Evolutionary conservation across 2,113 vertebrate genomes (phyloP).

Genomic region (Apeltes quadracus): DNA sequence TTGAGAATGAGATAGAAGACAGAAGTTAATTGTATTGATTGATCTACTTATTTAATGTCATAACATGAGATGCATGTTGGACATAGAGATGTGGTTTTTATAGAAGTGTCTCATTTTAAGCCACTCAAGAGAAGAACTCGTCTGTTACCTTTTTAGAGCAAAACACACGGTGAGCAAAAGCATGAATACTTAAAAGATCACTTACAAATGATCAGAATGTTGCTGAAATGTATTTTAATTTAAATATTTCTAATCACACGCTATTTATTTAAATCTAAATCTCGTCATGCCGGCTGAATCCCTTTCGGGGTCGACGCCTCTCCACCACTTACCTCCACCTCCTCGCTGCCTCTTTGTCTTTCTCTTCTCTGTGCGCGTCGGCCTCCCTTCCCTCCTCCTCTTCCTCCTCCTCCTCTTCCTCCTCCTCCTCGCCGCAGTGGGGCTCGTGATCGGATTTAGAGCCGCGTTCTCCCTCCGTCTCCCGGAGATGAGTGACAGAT

Average conservation of each 20-base stretch:
- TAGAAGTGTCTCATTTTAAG: not conserved
- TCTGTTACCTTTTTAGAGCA: too few species aligned
- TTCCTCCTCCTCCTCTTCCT: conserved; percentile 57
- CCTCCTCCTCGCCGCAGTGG: conserved; percentile 47
- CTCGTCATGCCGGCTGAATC: conserved; percentile 50
- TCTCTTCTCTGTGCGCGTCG: conserved; percentile 23
- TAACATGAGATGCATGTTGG: too few species aligned
- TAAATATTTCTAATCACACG: too few species aligned
- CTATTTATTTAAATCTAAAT: conserved; percentile 7
- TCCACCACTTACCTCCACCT: conserved; percentile 58
- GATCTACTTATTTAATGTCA: too few species aligned
- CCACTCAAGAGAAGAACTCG: not conserved
- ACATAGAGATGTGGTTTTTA: too few species aligned
- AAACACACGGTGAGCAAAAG: too few species aligned
- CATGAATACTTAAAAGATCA: not conserved
- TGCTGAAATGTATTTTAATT: not conserved
- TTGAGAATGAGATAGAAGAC: too few species aligned
- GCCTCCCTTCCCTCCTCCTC: conserved; percentile 55
- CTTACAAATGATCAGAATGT: not conserved
- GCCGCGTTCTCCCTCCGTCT: conserved; percentile 58
- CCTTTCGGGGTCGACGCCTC: conserved; percentile 56
- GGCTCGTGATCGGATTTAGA: conserved; percentile 69
- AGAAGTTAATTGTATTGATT: too few species aligned
- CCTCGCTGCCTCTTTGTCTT: conserved; percentile 49
- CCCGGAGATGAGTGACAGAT: conserved; percentile 81